Percentiles rank a stretch among this genome's conserved stretches.
Evolutionary conservation across 2,113 vertebrate genomes (phyloP).

Genomic region (Pedionomus torquatus): DNA sequence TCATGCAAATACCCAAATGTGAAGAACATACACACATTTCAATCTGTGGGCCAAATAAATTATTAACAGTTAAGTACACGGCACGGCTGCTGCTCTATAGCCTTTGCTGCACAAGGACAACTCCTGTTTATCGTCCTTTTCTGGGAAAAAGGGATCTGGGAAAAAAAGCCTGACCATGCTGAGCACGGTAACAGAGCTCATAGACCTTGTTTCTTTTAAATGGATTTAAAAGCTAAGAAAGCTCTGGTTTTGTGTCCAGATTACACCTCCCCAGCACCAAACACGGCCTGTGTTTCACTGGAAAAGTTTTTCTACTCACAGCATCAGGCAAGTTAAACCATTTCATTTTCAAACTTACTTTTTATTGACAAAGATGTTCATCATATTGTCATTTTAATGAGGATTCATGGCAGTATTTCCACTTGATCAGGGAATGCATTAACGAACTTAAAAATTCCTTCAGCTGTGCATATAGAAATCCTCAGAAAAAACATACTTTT

Average conservation of each 20-base stretch:
- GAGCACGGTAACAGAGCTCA: not conserved
- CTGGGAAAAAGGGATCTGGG: not conserved
- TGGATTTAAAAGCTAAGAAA: not conserved
- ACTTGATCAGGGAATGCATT: not conserved
- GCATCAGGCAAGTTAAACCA: not conserved
- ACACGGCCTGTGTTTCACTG: not conserved
- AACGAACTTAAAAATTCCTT: not conserved
- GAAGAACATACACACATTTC: not conserved
- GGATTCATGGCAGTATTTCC: not conserved
- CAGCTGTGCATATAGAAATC: not conserved
- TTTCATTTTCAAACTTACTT: not conserved
- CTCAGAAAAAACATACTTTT: not conserved
- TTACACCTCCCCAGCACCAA: not conserved
- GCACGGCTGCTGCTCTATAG: not conserved
- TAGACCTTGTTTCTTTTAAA: not conserved
- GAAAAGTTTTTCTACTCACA: not conserved
- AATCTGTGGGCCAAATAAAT: not conserved
- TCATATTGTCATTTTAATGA: not conserved
- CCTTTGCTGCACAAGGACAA: not conserved
- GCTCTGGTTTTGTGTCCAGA: not conserved
- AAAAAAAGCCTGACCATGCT: not conserved
- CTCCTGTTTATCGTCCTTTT: not conserved
- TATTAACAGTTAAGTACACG: not conserved
- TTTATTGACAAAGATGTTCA: not conserved
- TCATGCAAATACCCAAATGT: accelerated